phyloP scores from a whole-genome alignment of 2,797 vertebrate genomes.

The Fundulus diaphanus region DNA sequence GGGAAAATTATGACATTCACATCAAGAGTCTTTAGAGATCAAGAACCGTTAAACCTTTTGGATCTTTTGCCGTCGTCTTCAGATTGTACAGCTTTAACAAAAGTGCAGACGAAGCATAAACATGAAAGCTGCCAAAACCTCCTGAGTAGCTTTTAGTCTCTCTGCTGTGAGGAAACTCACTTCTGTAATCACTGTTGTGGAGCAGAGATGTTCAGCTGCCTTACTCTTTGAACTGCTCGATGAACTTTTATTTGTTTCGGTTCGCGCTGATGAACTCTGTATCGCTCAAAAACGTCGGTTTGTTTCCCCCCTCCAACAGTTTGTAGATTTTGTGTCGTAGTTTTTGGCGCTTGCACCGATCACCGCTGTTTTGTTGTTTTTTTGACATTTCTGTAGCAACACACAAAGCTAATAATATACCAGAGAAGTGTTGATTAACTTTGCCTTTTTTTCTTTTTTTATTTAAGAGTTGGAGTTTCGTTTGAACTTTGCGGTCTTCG shows the following conservation, averaged over 20 bases:
- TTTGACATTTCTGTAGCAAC: constrained; percentile 5
- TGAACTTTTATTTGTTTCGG: no score
- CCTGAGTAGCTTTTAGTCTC: constrained; percentile 24
- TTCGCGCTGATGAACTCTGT: constrained; percentile 1
- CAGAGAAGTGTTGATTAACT: constrained; percentile 48
- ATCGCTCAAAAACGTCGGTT: background rate
- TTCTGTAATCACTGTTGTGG: constrained; percentile 13
- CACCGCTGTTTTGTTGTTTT: constrained; percentile 26
- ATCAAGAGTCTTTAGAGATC: background rate
- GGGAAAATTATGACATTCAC: background rate
- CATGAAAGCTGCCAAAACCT: constrained; percentile 56
- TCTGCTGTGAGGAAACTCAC: background rate
- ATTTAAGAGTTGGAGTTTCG: background rate
- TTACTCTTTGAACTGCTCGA: no score
- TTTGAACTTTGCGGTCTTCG: constrained; percentile 18
- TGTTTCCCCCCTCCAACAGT: constrained; percentile 36
- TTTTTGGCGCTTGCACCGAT: constrained; percentile 25
- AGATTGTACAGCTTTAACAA: background rate
- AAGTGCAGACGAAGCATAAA: background rate
- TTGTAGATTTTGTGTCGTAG: constrained; percentile 8
- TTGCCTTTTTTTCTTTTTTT: constrained; percentile 16
- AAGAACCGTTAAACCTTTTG: background rate
- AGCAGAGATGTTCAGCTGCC: constrained; percentile 42
- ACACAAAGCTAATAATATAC: constrained; percentile 39
- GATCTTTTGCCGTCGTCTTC: background rate